Evolutionary conservation across 2,888 invertebrate genomes (phyloP), one percentile per base, ranked within the genome.

Genomic region (Hetaerina titia): DNA sequence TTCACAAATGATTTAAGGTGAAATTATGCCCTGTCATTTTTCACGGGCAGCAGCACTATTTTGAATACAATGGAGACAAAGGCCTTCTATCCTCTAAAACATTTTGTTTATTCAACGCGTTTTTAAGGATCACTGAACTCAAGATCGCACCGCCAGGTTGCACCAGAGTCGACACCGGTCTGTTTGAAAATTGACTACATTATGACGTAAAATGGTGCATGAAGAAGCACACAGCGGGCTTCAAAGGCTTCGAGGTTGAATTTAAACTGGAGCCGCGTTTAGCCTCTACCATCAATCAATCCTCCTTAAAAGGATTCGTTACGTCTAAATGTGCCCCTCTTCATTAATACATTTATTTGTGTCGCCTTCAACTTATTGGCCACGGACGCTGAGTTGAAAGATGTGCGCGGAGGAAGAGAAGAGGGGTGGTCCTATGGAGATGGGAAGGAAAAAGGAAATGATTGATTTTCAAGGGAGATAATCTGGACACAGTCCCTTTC

Each of bases 331-430:
- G 58, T 57, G 57, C 58, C 58, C 56, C 57, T 89, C 58, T 58
- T 89, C 56, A 58, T 89, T 89, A 58, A 56, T 58, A 17, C 89
- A 89, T 89, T 89, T 89, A 89, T 89, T 89, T 89, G 89, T 89
- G 89, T 89, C 89, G 22, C 58, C 89, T 58, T 89, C 81, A 89
- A 58, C 57, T 58, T 89, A 89, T 89, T 89, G 58, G 89, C 31
- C 22, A 22, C 57, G 58, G 31, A 22, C 89, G n/a, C 89, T 13
- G 58, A 89, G 57, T 58, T 89, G 89, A 89, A 89, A 89, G 58
- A 58, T 89, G 58, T 58, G 58, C n/a, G n/a, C 56, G n/a, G 58
- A 57, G n/a, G 15, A 57, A 19, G 57, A 89, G 25, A 31, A 81
- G 81, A 15, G 15, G 81, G 31, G 81, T 81, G 81, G 81, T 81